Percentiles rank a stretch among this genome's conserved stretches.
phyloP scores from a whole-genome alignment of 2,888 invertebrate genomes.

The Ellobium chinense region DNA sequence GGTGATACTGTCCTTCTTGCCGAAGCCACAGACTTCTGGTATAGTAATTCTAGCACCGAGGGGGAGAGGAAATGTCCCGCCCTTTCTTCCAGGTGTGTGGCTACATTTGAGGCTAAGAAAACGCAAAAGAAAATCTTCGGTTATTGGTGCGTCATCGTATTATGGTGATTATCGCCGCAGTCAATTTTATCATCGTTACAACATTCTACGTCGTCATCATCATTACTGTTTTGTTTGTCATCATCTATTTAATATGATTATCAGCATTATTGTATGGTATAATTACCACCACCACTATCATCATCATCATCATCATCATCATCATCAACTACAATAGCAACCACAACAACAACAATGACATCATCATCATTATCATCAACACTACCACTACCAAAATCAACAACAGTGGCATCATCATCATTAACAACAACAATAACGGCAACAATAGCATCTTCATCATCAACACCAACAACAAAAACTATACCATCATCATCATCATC shows the following conservation, averaged over 20 bases:
- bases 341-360: background rate
- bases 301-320: background rate
- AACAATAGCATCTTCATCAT: too few species aligned
- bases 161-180: too few species aligned
- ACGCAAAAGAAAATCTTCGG: too few species aligned
- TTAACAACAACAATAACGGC: too few species aligned
- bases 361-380: background rate
- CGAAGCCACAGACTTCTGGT: constrained; percentile 65
- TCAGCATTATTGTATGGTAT: background rate
- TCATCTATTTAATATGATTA: background rate
- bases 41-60: constrained; percentile 72
- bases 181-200: background rate
- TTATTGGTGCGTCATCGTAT: too few species aligned
- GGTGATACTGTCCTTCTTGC: constrained; percentile 71
- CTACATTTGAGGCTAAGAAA: constrained; percentile 65
- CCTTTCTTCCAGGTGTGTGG: constrained; percentile 71
- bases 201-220: background rate
- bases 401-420: too few species aligned
- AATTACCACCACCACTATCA: background rate
- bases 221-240: background rate
- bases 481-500: too few species aligned
- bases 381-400: background rate
- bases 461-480: too few species aligned
- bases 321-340: too few species aligned
- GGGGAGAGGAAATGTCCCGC: constrained; percentile 73